Evolutionary conservation across 2,113 vertebrate species (phyloP).

Genomic region (Cercocebus atys): DNA sequence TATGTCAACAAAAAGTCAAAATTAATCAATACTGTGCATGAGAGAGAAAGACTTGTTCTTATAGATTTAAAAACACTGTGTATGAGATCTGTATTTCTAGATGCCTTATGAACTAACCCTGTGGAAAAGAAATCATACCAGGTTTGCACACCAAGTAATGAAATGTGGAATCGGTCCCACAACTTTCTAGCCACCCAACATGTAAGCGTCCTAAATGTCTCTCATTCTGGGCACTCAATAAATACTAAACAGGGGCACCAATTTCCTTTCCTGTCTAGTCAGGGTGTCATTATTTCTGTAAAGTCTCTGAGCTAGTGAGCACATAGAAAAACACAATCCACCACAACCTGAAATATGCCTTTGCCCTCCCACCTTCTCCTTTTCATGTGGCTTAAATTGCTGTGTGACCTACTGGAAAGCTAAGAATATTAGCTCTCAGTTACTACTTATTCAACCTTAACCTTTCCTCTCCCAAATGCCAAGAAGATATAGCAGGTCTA

Average conservation of each 20-base stretch:
- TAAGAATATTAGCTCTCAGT: slow-evolving; percentile 71
- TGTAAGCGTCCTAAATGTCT: slow-evolving; percentile 23
- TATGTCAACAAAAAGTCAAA: slow-evolving; percentile 48
- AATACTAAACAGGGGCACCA: not conserved
- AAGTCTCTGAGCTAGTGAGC: not conserved
- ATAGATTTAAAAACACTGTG: not conserved
- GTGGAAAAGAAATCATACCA: not conserved
- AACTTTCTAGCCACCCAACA: not conserved
- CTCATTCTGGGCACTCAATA: not conserved
- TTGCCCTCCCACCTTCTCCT: not conserved
- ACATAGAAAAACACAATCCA: not conserved
- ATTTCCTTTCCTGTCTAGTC: slow-evolving; percentile 57
- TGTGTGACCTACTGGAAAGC: slow-evolving; percentile 6
- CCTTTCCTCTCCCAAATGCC: slow-evolving; percentile 59
- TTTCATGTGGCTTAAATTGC: not conserved
- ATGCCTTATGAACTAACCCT: not conserved
- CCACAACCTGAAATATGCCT: not conserved
- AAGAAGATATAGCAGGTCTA: slow-evolving; percentile 48
- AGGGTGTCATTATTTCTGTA: slow-evolving; percentile 43
- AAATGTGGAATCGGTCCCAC: not conserved
- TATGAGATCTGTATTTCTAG: not conserved
- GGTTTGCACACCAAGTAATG: not conserved
- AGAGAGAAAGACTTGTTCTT: not conserved
- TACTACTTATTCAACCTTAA: slow-evolving; percentile 47
- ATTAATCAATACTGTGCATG: slow-evolving; percentile 9